Base-by-base conservation (phyloP, 2,113 vertebrate genomes). In the Amazona vittata region DNA sequence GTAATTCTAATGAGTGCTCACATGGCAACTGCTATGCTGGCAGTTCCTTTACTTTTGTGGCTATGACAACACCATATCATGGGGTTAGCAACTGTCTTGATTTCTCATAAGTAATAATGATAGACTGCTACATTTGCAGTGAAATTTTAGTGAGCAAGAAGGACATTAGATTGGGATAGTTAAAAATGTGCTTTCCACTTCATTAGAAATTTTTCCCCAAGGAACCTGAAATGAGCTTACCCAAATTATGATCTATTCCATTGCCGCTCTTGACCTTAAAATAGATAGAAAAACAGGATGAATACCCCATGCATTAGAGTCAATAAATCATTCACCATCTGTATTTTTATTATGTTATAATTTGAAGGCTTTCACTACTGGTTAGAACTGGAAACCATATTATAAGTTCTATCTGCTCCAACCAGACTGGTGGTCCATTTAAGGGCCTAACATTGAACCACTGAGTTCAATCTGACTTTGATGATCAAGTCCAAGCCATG, bases 81-180 rank as follows among this genome's bases (percentile, higher is more conserved):
- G 69, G 73, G 60, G 37, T 37, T 75, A 77, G 88, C 60, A 95
- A 81, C 78, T 63, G 44, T 47, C 57, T 35, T 83, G 55, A 77
- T 90, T 73, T 95, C 94, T 80, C 85, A 31, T n/a, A 91, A 90
- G 83, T 64, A 95, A 86, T 96, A 78, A 94, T 16, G 46, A 85
- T 43, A 47, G 83, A 44, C 29, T 68, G 50, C 37, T 90, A 44
- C 52, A 60, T 76, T 96, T 94, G 63, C 74, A 80, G 62, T 3
- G 62, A 70, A 90, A 77, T 41, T 89, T 96, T 93, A 96, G 75
- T 93, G 89, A 95, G 77, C 86, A 81, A 95, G 80, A 39, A 95
- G 69, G 88, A 43, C 52, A 49, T 95, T 83, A 89, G 90, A 83
- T 15, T 83, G 83, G 21, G 44, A 41, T 50, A 81, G 64, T 93